A percentile compares a stretch with the other conserved stretches of the same genome.
Evolutionary conservation across 2,888 invertebrate species (phyloP).

Genomic region (Cyaniris semiargus): DNA sequence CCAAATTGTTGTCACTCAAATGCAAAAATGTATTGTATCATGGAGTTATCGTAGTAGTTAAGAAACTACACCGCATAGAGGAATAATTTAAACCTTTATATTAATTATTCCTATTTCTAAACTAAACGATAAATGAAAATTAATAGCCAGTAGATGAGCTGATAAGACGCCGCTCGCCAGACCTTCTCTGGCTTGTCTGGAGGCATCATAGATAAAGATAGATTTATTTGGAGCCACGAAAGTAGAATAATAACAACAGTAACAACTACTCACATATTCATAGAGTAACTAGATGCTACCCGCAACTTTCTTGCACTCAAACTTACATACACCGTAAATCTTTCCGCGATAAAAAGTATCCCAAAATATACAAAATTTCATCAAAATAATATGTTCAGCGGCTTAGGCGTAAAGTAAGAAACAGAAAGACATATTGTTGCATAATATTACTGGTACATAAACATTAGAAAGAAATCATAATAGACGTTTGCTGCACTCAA

Average conservation of each 20-base stretch:
- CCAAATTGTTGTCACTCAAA: background rate
- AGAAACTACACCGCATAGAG: background rate
- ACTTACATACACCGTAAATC: no score
- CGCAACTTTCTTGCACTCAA: no score
- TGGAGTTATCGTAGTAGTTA: background rate
- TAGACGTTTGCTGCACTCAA: slow-evolving; percentile 25
- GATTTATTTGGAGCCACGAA: slow-evolving; percentile 1
- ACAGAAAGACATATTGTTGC: background rate
- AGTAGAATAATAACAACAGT: background rate
- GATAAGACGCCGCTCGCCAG: background rate
- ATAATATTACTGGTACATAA: background rate
- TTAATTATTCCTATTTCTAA: background rate
- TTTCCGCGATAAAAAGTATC: background rate
- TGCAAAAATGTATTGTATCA: background rate
- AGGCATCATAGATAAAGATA: slow-evolving; percentile 11
- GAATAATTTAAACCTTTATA: background rate
- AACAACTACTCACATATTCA: background rate
- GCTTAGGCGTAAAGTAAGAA: background rate
- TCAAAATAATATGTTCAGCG: background rate
- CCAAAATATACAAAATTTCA: background rate
- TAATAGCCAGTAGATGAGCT: background rate
- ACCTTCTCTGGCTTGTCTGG: background rate
- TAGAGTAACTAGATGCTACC: background rate
- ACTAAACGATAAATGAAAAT: background rate
- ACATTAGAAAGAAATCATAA: slow-evolving; percentile 20